Evolutionary conservation across 2,113 vertebrate species (phyloP).

Genomic region (Murina feae): DNA sequence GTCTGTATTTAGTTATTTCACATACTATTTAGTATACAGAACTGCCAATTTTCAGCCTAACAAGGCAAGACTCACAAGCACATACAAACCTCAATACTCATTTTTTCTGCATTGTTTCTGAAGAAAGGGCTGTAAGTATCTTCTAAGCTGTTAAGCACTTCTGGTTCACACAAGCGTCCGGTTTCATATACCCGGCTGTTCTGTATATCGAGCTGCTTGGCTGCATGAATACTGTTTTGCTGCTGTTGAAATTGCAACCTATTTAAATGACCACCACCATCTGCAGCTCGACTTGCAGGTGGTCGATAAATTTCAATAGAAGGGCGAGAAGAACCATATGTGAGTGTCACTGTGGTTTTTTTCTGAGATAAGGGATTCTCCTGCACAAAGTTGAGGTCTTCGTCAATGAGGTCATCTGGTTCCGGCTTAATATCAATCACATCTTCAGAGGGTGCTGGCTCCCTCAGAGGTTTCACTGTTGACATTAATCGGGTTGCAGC

Average conservation of each 20-base stretch:
- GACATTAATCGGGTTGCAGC: slow-evolving; percentile 87
- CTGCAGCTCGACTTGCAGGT: slow-evolving; percentile 81
- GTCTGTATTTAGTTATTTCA: not conserved
- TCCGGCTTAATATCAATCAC: slow-evolving; percentile 97
- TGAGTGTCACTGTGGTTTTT: slow-evolving; percentile 78
- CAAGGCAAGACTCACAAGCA: not conserved
- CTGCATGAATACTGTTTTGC: slow-evolving; percentile 71
- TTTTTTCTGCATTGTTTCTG: slow-evolving; percentile 80
- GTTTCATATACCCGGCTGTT: slow-evolving; percentile 78
- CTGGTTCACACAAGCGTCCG: slow-evolving; percentile 74
- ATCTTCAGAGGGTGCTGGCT: slow-evolving; percentile 90
- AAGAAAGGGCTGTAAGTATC: slow-evolving; percentile 82
- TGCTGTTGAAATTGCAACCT: slow-evolving; percentile 72
- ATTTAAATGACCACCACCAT: slow-evolving; percentile 67
- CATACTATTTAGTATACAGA: not conserved
- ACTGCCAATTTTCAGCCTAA: not conserved
- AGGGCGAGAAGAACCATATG: slow-evolving; percentile 80
- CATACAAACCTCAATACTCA: slow-evolving; percentile 82
- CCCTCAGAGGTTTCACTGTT: slow-evolving; percentile 90
- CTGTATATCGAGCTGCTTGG: slow-evolving; percentile 74
- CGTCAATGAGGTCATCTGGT: slow-evolving; percentile 92
- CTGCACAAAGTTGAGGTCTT: slow-evolving; percentile 85
- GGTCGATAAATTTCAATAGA: slow-evolving; percentile 87
- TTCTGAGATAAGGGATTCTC: slow-evolving; percentile 82
- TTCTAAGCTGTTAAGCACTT: slow-evolving; percentile 79